phyloP scores from a whole-genome alignment of 2,888 invertebrate genomes.

The Melanchra persicariae region DNA sequence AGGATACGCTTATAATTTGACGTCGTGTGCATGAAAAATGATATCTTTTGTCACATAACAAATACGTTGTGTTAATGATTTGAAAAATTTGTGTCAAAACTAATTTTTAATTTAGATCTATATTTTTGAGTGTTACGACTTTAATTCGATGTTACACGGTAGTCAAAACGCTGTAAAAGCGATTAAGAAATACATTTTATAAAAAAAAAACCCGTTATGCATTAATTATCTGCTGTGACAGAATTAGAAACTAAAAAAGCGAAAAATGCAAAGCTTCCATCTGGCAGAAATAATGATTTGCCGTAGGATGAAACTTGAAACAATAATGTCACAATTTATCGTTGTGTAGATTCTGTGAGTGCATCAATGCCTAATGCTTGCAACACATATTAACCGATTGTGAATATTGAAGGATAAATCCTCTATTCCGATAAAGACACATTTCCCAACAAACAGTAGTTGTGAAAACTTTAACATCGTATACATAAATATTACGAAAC shows the following conservation, averaged over 20 bases:
- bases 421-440: constrained; percentile 1
- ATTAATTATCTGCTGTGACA: too few relatives aligned
- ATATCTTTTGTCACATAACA: constrained; percentile 65
- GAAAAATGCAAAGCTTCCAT: neutral
- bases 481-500: constrained; percentile 33
- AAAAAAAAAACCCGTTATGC: too few relatives aligned
- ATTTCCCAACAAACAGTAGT: constrained; percentile 13
- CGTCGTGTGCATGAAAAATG: constrained; percentile 57
- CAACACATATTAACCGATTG: too few relatives aligned
- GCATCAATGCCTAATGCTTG: neutral
- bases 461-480: constrained; percentile 31
- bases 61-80: constrained; percentile 60
- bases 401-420: neutral
- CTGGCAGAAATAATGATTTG: neutral
- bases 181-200: neutral
- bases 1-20: constrained; percentile 66
- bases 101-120: constrained; percentile 48
- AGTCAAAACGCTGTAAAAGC: constrained; percentile 9
- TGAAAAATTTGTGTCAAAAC: constrained; percentile 55
- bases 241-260: too few relatives aligned
- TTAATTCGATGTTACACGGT: constrained; percentile 11
- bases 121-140: constrained; percentile 32
- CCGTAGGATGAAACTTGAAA: neutral
- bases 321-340: too few relatives aligned
- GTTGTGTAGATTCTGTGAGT: neutral